Evolutionary conservation across 1,140 invertebrate genomes (phyloP), one percentile per base, ranked within the genome.

Genomic region (Heliconius nattereri): DNA sequence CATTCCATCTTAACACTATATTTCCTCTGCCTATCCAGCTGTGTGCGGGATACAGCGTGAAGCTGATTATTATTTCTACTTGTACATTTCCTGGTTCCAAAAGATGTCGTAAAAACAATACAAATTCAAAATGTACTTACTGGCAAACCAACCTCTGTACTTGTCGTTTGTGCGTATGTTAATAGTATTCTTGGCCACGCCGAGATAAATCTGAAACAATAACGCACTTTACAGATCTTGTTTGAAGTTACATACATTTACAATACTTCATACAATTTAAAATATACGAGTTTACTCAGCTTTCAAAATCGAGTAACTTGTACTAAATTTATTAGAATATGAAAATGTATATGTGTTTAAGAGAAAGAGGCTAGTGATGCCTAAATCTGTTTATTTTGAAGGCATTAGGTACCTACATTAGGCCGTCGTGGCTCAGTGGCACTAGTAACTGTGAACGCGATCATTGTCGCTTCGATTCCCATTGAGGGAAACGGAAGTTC

Each of bases 201-300:
- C 54, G 87, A 84, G 82, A 90, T 85, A 73, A 89, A 87, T 85
- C 92, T 92, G 91, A 73, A 93, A 94, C 86, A 92, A 92, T 23
- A 88, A 83, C 52, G 40, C 35, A 73, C 60, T 73, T 78, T 70
- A 71, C 37, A 76, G 45, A 73, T 32, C 52, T 72, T 57, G 76
- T 78, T 71, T 73, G 66, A 77, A 77, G 45, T 32, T 32, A 49
- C 13, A 72, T 72, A 72, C 35, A 72, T 16, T 66, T 29, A 16
- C 60, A 66, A 13, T 29, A 66, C 76, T 73, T 81, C 73, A 81
- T 76, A 73, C 74, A 73, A 29, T 16, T 52, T 8, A 57, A 66
- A 54, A 83, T 81, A 71, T 79, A 83, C 29, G 26, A 83, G 80
- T 81, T 85, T 84, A 29, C 37, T 72, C 81, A 85, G 81, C 73